Evolutionary conservation across 1,140 invertebrate genomes (phyloP).

Genomic region (Caerostris darwini): DNA sequence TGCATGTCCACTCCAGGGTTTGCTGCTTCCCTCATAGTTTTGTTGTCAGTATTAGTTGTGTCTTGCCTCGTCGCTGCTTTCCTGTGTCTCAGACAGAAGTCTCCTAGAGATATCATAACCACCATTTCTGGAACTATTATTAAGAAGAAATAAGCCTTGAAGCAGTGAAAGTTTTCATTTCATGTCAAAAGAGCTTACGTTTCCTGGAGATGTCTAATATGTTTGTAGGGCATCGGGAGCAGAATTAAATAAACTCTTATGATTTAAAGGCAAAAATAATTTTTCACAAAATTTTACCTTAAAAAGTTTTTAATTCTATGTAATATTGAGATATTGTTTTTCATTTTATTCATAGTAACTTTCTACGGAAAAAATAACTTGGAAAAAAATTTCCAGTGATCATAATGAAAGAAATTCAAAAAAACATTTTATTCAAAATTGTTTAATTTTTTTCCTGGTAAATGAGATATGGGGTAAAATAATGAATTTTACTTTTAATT

Average conservation of each 20-base stretch:
- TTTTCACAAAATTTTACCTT: too few species aligned
- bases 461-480: too few species aligned
- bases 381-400: too few species aligned
- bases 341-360: too few species aligned
- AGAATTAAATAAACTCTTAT: neutral
- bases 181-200: conserved; percentile 16
- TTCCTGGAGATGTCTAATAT: neutral
- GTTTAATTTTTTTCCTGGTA: too few species aligned
- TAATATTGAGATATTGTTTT: too few species aligned
- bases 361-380: too few species aligned
- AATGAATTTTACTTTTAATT: too few species aligned
- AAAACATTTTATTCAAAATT: too few species aligned
- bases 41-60: conserved; percentile 89
- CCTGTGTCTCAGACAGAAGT: conserved; percentile 82
- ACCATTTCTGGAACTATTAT: conserved; percentile 70
- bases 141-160: conserved; percentile 59
- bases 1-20: conserved; percentile 96
- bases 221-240: neutral
- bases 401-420: too few species aligned
- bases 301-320: too few species aligned
- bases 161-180: neutral
- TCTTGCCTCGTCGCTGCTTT: conserved; percentile 92
- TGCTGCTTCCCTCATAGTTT: conserved; percentile 90
- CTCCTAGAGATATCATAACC: conserved; percentile 69
- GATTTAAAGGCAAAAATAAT: too few species aligned